Evolutionary conservation across 2,113 vertebrate genomes (phyloP), one percentile per base, ranked within the genome.

Genomic region (Platysteira castanea): DNA sequence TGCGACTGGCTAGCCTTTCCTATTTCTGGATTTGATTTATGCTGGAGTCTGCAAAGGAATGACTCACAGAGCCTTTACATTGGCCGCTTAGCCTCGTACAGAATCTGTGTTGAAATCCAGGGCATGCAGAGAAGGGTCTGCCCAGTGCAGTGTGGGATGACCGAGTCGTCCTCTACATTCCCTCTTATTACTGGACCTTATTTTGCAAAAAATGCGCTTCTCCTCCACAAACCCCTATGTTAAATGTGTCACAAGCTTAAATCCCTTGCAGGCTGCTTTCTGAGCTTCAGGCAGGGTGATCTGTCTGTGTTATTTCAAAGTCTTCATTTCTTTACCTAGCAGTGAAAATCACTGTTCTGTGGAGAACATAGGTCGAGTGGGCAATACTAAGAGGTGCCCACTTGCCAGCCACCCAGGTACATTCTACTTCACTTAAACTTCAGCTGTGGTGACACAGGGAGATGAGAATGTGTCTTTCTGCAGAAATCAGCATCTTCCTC

Each of bases 1-100:
- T 74, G 54, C 88, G 93, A 78, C 90, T 28, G 4, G 57, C 71
- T 84, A 82, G 63, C 85, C 88, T 92, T 74, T 84, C 90, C 87
- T 95, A 92, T 96, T 96, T 96, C 95, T 96, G 95, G 92, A 89
- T 93, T 60, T 94, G 95, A 94, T 96, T 96, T 94, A 84, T 86
- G 78, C 37, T 44, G 85, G 63, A 86, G 84, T 54, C 85, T 44
- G 63, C 0, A 0, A 61, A 53, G 23, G 82, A 30, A 86, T 92
- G 85, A 94, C 76, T 96, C 94, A 89, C 4, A 63, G 56, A 46
- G 23, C 75, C 52, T 61, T 85, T 47, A 10, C 8, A 8, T 4
- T 74, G 87, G 82, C 91, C 1, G 1, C 88, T 80, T 61, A 37
- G 80, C 18, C 90, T 35, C 4, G 3, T 23, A 35, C 76, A 53